Evolutionary conservation across 2,888 invertebrate genomes (phyloP).

Genomic region (Hetaerina titia): DNA sequence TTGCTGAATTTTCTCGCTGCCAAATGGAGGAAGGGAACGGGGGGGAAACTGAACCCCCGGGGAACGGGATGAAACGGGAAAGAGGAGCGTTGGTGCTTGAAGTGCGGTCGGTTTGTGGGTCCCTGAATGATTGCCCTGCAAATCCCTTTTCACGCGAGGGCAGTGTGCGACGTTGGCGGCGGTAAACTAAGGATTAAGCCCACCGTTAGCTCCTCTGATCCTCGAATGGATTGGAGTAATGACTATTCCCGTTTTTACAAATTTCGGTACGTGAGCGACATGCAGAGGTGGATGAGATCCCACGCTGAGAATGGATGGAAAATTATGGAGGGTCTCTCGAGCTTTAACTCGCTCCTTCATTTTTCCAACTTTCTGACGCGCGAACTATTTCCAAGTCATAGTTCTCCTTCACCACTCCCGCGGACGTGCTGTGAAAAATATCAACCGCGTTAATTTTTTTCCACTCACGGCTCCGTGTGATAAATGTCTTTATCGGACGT

Average conservation of each 20-base stretch:
- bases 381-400: not conserved
- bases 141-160: conserved; percentile 6
- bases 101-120: conserved; percentile 30
- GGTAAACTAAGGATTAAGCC: conserved; percentile 39
- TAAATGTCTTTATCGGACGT: not conserved
- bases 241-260: conserved; percentile 27
- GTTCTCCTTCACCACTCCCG: not conserved
- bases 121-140: not conserved
- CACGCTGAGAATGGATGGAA: not conserved
- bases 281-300: not conserved
- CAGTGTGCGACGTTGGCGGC: not conserved
- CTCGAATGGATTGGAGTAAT: conserved; percentile 7
- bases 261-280: conserved; percentile 28
- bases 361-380: not conserved
- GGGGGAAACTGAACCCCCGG: not conserved
- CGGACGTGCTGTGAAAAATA: not conserved
- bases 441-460: not conserved
- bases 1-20: not conserved
- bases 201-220: not conserved
- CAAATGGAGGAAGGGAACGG: not conserved
- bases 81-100: conserved; percentile 1
- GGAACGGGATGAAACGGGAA: not conserved
- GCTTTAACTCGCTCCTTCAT: conserved; percentile 9
- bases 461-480: not conserved
- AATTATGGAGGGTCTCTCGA: not conserved